phyloP scores from a whole-genome alignment of 2,797 vertebrate species.

The Smutsia gigantea region DNA sequence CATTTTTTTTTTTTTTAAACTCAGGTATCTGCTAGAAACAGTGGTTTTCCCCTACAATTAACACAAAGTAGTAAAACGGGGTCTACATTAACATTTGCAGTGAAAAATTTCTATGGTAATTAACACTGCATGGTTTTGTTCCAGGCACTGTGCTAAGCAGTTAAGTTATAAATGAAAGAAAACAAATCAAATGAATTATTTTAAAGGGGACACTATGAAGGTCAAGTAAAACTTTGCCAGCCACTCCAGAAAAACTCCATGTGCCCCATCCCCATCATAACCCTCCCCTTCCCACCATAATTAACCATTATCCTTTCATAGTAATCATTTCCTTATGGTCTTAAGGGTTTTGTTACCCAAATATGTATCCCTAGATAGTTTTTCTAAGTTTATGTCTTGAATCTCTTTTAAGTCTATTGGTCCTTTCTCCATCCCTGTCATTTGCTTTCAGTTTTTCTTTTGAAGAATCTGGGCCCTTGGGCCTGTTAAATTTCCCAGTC shows the following conservation, averaged over 20 bases:
- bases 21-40: neutral
- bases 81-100: neutral
- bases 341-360: conserved; percentile 20
- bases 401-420: neutral
- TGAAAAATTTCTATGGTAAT: neutral
- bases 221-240: neutral
- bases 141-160: neutral
- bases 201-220: neutral
- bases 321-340: neutral
- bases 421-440: neutral
- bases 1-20: conserved; percentile 18
- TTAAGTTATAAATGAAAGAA: conserved; percentile 46
- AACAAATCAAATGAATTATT: conserved; percentile 16
- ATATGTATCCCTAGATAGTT: neutral
- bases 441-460: conserved; percentile 33
- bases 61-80: neutral
- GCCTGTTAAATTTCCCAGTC: neutral
- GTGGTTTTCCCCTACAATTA: neutral
- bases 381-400: neutral
- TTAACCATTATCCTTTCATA: conserved; percentile 21
- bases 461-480: neutral
- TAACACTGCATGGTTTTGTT: neutral
- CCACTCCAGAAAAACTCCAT: neutral
- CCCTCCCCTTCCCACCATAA: neutral
- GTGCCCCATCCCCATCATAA: neutral